Conservation (phyloP, 2,113 vertebrate genomes). For the Lepisosteus oculatus region DNA sequence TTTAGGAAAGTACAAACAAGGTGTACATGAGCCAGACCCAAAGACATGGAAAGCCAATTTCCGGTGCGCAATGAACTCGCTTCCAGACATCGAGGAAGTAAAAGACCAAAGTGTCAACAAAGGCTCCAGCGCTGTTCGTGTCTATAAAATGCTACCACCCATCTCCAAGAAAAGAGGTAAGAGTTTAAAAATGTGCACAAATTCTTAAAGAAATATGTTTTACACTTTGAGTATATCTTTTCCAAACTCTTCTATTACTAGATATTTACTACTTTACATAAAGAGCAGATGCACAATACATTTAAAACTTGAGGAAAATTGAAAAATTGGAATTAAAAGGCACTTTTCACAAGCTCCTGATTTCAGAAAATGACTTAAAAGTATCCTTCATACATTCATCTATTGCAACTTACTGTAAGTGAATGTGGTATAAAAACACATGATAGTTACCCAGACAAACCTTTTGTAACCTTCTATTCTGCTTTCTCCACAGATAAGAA, state of each 20-base stretch:
- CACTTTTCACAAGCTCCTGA: too few species aligned
- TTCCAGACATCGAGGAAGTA: constrained; percentile 92
- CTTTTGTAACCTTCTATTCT: neutral
- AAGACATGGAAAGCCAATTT: constrained; percentile 99
- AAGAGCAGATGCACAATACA: too few species aligned
- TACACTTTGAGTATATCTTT: too few species aligned
- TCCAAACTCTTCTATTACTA: too few species aligned
- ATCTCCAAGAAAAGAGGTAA: constrained; percentile 66
- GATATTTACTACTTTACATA: too few species aligned
- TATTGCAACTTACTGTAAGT: too few species aligned
- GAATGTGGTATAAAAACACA: constrained; percentile 15
- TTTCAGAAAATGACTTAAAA: too few species aligned
- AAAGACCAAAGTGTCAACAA: constrained; percentile 89
- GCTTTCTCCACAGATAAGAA: constrained; percentile 70
- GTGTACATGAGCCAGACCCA: constrained; percentile 75
- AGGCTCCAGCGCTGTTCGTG: constrained; percentile 82
- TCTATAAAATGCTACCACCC: constrained; percentile 85
- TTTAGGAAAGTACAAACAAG: constrained; percentile 80
- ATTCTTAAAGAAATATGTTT: too few species aligned
- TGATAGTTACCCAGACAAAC: constrained; percentile 57
- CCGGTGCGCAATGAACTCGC: constrained; percentile 95
- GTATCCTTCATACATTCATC: too few species aligned
- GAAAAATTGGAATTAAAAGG: too few species aligned
- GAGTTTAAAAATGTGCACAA: too few species aligned
- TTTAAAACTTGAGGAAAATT: too few species aligned